These are phyloP conservation scores for Anser cygnoides DNA, from an alignment of 2,113 vertebrate species.

Conservation along the genomic window DNA sequence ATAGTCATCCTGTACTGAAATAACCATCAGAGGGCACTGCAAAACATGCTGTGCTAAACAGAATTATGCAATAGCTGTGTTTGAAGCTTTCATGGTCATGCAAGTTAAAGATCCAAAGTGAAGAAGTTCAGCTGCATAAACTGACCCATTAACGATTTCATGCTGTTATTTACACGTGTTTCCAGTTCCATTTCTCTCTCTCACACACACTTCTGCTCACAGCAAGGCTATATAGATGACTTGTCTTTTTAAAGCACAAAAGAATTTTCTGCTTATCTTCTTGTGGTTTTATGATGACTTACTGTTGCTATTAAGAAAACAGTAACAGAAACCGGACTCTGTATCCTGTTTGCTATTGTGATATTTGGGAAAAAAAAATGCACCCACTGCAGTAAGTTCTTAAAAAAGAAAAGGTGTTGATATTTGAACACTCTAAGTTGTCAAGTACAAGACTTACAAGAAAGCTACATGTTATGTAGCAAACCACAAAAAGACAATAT, in stretches of 20 bases:
- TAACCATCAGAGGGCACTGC: constrained; percentile 64
- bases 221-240: not conserved
- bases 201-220: constrained; percentile 23
- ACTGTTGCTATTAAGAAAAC: constrained; percentile 71
- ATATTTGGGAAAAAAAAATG: constrained; percentile 33
- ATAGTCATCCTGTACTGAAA: not conserved
- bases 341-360: constrained; percentile 68
- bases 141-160: not conserved
- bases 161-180: constrained; percentile 7
- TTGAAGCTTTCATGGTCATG: not conserved
- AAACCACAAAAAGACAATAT: constrained; percentile 52
- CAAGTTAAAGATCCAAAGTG: not conserved
- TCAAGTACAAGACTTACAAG: constrained; percentile 50
- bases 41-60: constrained; percentile 31
- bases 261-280: constrained; percentile 67
- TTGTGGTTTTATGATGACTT: constrained; percentile 66
- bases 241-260: constrained; percentile 39
- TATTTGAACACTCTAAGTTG: constrained; percentile 45
- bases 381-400: constrained; percentile 37
- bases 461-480: constrained; percentile 41
- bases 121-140: not conserved
- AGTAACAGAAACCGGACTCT: constrained; percentile 71
- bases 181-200: not conserved
- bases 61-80: not conserved
- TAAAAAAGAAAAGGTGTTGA: constrained; percentile 55